Evolutionary conservation across 2,888 invertebrate species (phyloP), one percentile per base, ranked within the genome.

Genomic region (Eumerus sabulonum): DNA sequence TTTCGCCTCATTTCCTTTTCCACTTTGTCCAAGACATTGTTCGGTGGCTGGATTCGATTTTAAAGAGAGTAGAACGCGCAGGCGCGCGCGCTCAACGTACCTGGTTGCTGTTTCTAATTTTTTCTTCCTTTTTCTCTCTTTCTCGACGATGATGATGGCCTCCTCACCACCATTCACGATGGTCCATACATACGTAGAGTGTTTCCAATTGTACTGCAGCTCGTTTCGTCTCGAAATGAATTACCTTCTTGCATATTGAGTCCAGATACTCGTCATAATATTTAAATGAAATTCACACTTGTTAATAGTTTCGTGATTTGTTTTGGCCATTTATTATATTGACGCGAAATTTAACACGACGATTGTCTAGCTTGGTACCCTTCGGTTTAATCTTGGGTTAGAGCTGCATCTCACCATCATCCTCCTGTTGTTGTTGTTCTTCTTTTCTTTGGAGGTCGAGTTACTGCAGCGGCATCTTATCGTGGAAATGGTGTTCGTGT

Each of bases 251-350:
- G 13, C 19, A 16, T 17, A 19, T 9, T 19, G 54, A 64, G 66
- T 76, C 66, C 64, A 50, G 56, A 60, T 71, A 66, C 76, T 76
- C 76, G 76, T 81, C 81, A 81, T 81, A 81, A 81, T 81, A 81
- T 81, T 81, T 81, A 81, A 82, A 82, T 82, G 92, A 3, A 90
- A 90, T 83, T 83, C 83, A 83, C 83, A 83, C 83, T 47, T 88
- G 89, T 64, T 83, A 82, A 82, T 83, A 81, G 73, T 83, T 82
- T 82, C 81, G 81, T 83, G 83, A 83, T 83, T 84, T 84, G 83
- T 84, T 83, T 82, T 71, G 81, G 71, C 82, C 82, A 83, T 83
- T 83, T 82, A 82, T 83, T 82, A 83, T 84, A 82, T 82, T 84
- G 83, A 82, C 84, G 83, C 82, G 84, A 82, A 82, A 71, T 82